phyloP scores from a whole-genome alignment of 2,797 vertebrate genomes.

The Pristis pectinata region DNA sequence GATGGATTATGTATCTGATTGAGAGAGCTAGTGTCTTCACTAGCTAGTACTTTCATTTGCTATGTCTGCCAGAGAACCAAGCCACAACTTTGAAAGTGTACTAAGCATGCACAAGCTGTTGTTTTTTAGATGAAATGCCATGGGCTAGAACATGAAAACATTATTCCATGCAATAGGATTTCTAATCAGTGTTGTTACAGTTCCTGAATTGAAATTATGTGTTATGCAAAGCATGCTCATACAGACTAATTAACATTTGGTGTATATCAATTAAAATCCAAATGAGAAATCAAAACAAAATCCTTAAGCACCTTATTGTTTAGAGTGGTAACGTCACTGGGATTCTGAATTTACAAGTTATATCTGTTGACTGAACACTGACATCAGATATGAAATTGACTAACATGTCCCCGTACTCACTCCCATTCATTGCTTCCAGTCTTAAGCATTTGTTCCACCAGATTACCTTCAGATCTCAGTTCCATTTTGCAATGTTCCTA shows the following conservation, averaged over 20 bases:
- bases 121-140: too few species aligned
- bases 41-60: too few species aligned
- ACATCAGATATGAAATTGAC: neutral
- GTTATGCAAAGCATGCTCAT: neutral
- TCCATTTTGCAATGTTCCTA: neutral
- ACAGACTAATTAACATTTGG: neutral
- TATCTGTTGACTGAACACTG: neutral
- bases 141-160: neutral
- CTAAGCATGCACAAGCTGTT: too few species aligned
- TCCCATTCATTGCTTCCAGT: neutral
- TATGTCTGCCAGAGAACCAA: too few species aligned
- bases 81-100: too few species aligned
- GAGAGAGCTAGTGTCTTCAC: too few species aligned
- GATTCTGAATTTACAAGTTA: neutral
- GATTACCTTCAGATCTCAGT: neutral
- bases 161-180: too few species aligned
- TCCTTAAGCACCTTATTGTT: neutral
- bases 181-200: neutral
- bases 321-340: neutral
- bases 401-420: neutral
- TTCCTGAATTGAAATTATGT: neutral
- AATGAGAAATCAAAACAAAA: neutral
- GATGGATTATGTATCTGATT: too few species aligned
- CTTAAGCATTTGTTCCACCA: neutral
- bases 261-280: neutral